Conservation (phyloP, 35 echinoderm and acorn worm species). For the Antedon bifida region DNA sequence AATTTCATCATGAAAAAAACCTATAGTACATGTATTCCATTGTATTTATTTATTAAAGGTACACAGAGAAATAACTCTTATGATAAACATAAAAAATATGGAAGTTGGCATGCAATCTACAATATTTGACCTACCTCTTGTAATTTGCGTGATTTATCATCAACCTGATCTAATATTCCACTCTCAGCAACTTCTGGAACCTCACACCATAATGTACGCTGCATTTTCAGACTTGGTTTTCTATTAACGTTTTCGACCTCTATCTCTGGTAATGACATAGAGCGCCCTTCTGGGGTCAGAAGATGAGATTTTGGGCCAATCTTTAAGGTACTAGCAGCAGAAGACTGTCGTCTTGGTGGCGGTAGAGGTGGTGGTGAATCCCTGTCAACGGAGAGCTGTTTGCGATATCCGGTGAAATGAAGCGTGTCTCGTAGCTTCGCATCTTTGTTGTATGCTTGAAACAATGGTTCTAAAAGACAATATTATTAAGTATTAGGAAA, state of each 20-base stretch:
- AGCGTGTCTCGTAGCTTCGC: neutral
- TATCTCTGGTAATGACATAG: neutral
- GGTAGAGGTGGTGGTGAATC: neutral
- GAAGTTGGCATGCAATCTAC: too few relatives aligned
- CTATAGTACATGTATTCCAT: too few relatives aligned
- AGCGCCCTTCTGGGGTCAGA: neutral
- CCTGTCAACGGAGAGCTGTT: neutral
- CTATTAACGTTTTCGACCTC: neutral
- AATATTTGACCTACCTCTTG: too few relatives aligned
- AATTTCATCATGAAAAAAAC: too few relatives aligned
- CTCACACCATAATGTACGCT: conserved; percentile 6
- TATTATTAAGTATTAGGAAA: too few relatives aligned
- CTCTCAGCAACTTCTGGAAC: conserved; percentile 2
- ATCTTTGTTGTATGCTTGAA: conserved; percentile 1
- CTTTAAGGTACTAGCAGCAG: neutral
- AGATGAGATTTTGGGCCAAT: neutral
- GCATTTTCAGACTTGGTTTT: neutral
- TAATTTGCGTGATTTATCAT: neutral
- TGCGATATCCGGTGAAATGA: neutral
- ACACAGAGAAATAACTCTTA: too few relatives aligned
- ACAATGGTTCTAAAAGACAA: conserved; percentile 5
- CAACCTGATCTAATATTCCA: neutral
- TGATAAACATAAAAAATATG: too few relatives aligned
- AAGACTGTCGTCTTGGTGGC: neutral
- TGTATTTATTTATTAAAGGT: too few relatives aligned